Evolutionary conservation across 2,113 vertebrate species (phyloP).

Genomic region (Chaenogobius annularis): DNA sequence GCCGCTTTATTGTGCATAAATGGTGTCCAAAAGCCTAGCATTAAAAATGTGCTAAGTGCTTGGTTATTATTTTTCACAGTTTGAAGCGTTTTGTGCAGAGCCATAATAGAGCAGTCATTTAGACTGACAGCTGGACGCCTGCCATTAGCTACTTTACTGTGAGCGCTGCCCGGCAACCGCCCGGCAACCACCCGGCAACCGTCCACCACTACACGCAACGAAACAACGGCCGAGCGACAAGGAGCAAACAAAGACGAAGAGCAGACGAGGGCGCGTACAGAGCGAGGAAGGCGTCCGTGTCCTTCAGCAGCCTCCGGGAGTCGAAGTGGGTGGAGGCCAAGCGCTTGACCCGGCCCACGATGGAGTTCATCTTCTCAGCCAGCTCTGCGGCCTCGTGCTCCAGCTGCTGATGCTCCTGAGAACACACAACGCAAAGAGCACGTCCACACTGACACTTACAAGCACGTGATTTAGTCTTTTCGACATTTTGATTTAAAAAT

Average conservation of each 20-base stretch:
- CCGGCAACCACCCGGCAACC: no score
- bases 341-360: conserved; percentile 77
- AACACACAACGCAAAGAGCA: no score
- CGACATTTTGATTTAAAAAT: no score
- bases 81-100: conserved; percentile 1
- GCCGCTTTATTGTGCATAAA: background rate
- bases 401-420: conserved; percentile 78
- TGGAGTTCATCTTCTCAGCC: conserved; percentile 84
- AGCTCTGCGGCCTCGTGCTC: conserved; percentile 82
- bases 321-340: conserved; percentile 84
- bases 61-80: conserved; percentile 10
- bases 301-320: conserved; percentile 79
- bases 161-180: background rate
- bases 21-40: background rate
- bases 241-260: background rate
- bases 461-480: no score
- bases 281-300: conserved; percentile 82
- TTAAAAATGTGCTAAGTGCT: conserved; percentile 1
- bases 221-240: background rate
- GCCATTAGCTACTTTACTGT: background rate
- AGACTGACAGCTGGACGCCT: conserved; percentile 2
- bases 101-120: conserved; percentile 1
- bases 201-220: background rate
- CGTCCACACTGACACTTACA: no score
- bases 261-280: conserved; percentile 68